Conservation (phyloP, 1,140 invertebrate genomes). For the Drosophila subpulchrella region DNA sequence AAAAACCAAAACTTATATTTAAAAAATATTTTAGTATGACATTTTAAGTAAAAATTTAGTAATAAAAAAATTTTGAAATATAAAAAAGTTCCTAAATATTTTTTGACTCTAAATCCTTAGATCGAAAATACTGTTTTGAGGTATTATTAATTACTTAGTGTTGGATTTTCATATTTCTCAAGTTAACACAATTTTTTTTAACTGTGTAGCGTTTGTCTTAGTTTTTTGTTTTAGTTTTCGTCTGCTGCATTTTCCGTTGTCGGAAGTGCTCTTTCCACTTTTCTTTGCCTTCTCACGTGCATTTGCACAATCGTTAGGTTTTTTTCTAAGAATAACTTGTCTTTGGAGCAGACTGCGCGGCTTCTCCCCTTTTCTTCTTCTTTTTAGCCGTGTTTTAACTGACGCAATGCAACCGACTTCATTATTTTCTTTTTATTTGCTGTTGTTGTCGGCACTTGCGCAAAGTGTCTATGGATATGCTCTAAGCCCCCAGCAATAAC, state of each 20-base stretch:
- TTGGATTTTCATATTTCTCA: no score
- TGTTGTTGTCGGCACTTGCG: conserved; percentile 64
- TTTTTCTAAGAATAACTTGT: conserved; percentile 35
- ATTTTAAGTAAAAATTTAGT: no score
- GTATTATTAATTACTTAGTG: no score
- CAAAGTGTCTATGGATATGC: conserved; percentile 65
- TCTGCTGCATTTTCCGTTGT: conserved; percentile 73
- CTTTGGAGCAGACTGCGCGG: conserved; percentile 54
- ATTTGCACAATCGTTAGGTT: conserved; percentile 70
- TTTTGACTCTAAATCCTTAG: no score
- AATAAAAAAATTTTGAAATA: no score
- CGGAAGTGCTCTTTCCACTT: conserved; percentile 56
- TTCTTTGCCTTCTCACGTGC: conserved; percentile 39
- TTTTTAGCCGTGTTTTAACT: conserved; percentile 30
- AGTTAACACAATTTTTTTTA: background rate
- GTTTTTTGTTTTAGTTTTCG: conserved; percentile 33
- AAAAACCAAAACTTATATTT: no score
- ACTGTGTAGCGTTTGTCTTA: conserved; percentile 3
- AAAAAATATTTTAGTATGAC: no score
- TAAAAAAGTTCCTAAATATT: background rate
- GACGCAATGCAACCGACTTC: conserved; percentile 57
- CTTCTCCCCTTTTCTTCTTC: conserved; percentile 17
- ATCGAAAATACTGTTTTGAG: background rate
- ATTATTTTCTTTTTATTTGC: conserved; percentile 30
- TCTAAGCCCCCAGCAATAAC: background rate